Conservation (phyloP, 2,888 invertebrate genomes). For the Odontocerum albicorne region DNA sequence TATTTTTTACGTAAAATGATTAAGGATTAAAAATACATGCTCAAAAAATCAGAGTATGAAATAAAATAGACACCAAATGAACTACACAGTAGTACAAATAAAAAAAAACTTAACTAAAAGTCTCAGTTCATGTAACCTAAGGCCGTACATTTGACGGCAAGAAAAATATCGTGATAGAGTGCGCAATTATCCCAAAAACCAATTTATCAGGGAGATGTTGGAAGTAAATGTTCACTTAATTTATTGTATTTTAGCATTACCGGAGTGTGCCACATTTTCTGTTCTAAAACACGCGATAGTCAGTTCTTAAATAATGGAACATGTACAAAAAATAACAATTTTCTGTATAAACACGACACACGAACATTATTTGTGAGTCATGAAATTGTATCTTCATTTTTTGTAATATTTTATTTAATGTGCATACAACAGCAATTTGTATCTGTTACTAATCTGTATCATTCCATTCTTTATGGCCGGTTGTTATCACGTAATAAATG, state of each 20-base stretch:
- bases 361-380: constrained; percentile 20
- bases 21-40: too few species aligned
- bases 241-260: too few species aligned
- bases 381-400: constrained; percentile 6
- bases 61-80: too few species aligned
- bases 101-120: too few species aligned
- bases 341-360: constrained; percentile 18
- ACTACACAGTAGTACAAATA: too few species aligned
- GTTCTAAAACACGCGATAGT: constrained; percentile 17
- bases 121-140: too few species aligned
- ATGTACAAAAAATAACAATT: constrained; percentile 8
- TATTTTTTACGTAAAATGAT: too few species aligned
- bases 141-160: not conserved
- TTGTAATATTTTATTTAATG: constrained; percentile 18
- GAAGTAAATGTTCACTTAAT: too few species aligned
- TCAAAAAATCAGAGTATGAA: too few species aligned
- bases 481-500: constrained; percentile 22
- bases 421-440: constrained; percentile 20
- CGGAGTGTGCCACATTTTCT: constrained; percentile 13
- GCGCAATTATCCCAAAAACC: too few species aligned
- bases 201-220: too few species aligned
- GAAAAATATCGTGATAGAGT: too few species aligned
- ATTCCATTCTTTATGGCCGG: constrained; percentile 15
- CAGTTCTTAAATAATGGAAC: constrained; percentile 5
- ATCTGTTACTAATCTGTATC: constrained; percentile 20